Evolutionary conservation across 2,888 invertebrate genomes (phyloP).

Genomic region (Merodon equestris): DNA sequence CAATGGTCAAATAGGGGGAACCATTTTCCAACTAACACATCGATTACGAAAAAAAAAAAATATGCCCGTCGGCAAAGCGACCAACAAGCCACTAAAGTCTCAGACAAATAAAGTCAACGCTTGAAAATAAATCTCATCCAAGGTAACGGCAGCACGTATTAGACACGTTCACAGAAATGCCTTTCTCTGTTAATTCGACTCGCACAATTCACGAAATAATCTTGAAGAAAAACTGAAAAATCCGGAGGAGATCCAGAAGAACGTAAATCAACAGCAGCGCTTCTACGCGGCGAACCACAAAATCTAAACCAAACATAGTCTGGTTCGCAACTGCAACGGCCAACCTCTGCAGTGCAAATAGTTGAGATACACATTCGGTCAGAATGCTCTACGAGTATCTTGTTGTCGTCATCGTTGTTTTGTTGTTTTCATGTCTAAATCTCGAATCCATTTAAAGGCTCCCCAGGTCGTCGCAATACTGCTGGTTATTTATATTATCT

Average conservation of each 20-base stretch:
- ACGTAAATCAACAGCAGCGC: conserved; percentile 3
- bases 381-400: background rate
- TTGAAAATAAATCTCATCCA: conserved; percentile 29
- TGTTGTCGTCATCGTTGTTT: background rate
- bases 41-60: conserved; percentile 39
- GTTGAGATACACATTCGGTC: conserved; percentile 21
- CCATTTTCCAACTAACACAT: too few species aligned
- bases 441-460: conserved; percentile 21
- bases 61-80: conserved; percentile 2
- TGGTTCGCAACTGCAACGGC: conserved; percentile 21
- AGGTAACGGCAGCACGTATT: conserved; percentile 46
- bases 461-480: background rate
- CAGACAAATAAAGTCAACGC: too few species aligned
- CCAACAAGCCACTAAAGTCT: conserved; percentile 1
- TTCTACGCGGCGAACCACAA: conserved; percentile 18
- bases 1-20: too few species aligned
- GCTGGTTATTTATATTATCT: conserved; percentile 11
- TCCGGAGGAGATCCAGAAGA: conserved; percentile 38
- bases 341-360: conserved; percentile 22
- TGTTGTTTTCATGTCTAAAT: conserved; percentile 14
- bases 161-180: conserved; percentile 36
- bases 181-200: conserved; percentile 24
- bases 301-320: conserved; percentile 6
- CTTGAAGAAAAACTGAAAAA: conserved; percentile 26
- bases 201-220: too few species aligned